Evolutionary conservation across 2,113 vertebrate genomes (phyloP), one percentile per base, ranked within the genome.

Genomic region (Ornithorhynchus anatinus): DNA sequence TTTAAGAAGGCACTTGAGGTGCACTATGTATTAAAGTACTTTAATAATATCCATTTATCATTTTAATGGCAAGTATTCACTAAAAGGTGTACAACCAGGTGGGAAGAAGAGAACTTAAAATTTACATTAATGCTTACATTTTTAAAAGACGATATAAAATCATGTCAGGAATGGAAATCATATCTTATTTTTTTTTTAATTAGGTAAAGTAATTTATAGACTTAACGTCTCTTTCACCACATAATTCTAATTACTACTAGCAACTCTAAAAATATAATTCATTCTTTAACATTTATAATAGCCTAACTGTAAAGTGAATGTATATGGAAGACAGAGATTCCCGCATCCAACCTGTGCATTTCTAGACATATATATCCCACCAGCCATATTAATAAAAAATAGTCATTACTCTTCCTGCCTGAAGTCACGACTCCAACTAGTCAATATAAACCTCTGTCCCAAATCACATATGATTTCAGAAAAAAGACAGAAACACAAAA

Each of bases 11-110:
- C 68, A 73, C 67, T 79, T 80, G 69, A 43, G 56, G 78, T 64
- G 42, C 66, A 77, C 54, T 88, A 27, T 60, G 56, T 50, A 69
- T 83, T 82, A 59, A 83, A 75, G 50, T 39, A 29, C 54, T 81
- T 90, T 87, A 79, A 81, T 57, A 77, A 77, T 59, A 32, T 69
- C 74, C 45, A 73, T 82, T 87, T 86, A 56, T 53, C 80, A 82
- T 75, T 79, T 86, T 80, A 80, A 65, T 71, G 54, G 77, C 35
- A 38, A 32, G 59, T 77, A 71, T 59, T 82, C 75, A 54, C 70
- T 60, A 60, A 67, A 68, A 83, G 75, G 84, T 84, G 20, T 74
- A 45, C 57, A 75, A 82, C 66, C 77, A 75, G 43, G 38, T 75
- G n/a, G 64, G 64, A 76, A 64, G 70, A 64, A 79, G 56, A 86